phyloP scores from a whole-genome alignment of 2,888 invertebrate species.

The Phaonia tiefii region DNA sequence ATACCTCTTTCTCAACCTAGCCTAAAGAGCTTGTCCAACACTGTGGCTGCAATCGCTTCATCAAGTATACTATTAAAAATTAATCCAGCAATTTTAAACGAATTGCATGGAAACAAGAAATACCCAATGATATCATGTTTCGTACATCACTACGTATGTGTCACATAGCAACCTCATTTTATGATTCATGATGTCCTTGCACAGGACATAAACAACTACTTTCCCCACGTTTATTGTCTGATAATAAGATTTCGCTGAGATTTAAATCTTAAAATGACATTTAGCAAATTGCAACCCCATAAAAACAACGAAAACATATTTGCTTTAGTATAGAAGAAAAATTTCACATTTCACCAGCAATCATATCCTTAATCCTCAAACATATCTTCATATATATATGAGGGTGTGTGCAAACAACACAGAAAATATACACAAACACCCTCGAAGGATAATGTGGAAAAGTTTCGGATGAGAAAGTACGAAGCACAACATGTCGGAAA shows the following conservation, averaged over 20 bases:
- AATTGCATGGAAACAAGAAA: no score
- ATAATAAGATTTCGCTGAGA: neutral
- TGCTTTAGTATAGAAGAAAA: neutral
- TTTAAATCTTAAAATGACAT: slow-evolving; percentile 5
- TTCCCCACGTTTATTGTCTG: neutral
- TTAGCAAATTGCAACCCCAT: neutral
- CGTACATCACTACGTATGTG: no score
- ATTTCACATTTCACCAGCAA: slow-evolving; percentile 19
- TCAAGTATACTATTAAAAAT: no score
- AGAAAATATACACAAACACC: neutral
- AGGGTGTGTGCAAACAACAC: neutral
- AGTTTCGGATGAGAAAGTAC: neutral
- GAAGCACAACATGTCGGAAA: slow-evolving; percentile 69
- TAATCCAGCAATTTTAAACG: no score
- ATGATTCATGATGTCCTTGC: no score
- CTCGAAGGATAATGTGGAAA: neutral
- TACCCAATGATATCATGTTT: no score
- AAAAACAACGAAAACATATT: neutral
- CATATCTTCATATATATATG: neutral
- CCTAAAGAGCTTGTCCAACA: no score
- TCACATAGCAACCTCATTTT: no score
- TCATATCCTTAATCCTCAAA: slow-evolving; percentile 3
- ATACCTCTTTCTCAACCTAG: no score
- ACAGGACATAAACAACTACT: no score
- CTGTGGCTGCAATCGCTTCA: no score